phyloP scores from a whole-genome alignment of 2,888 invertebrate species.

The Drosophila nigritarsus region DNA sequence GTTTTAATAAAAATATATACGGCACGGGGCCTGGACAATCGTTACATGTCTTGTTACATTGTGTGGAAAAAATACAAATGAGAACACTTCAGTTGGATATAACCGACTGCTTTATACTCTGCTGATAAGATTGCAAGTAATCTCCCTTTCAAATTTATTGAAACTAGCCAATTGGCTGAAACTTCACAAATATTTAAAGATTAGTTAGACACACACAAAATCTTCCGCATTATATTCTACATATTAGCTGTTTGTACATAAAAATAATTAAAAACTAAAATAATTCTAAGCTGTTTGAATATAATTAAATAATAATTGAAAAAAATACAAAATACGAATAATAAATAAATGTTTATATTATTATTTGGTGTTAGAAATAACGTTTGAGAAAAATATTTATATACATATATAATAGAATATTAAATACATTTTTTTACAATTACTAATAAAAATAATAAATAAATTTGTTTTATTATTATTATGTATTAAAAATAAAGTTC shows the following conservation, averaged over 20 bases:
- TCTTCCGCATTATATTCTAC: background rate
- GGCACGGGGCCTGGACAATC: constrained; percentile 40
- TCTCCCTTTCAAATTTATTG: background rate
- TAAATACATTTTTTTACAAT: no score
- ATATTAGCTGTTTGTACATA: background rate
- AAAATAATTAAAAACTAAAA: constrained; percentile 14
- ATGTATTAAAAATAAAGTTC: no score
- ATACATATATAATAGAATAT: no score
- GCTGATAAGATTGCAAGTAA: background rate
- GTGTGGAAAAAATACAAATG: background rate
- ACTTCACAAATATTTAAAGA: background rate
- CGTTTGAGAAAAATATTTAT: no score
- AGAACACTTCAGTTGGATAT: background rate
- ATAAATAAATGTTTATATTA: no score
- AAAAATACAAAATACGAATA: no score
- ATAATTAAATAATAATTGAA: background rate
- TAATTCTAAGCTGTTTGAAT: background rate
- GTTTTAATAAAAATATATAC: constrained; percentile 72
- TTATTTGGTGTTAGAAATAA: no score
- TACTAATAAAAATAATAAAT: no score
- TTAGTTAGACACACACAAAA: background rate
- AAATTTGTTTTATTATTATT: no score
- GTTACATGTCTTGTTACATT: constrained; percentile 47
- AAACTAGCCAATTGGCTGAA: background rate
- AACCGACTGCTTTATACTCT: background rate